These are phyloP conservation scores for Pseudocheirus occidentalis DNA, from an alignment of 2,797 vertebrate genomes.

Conservation along the genomic window DNA sequence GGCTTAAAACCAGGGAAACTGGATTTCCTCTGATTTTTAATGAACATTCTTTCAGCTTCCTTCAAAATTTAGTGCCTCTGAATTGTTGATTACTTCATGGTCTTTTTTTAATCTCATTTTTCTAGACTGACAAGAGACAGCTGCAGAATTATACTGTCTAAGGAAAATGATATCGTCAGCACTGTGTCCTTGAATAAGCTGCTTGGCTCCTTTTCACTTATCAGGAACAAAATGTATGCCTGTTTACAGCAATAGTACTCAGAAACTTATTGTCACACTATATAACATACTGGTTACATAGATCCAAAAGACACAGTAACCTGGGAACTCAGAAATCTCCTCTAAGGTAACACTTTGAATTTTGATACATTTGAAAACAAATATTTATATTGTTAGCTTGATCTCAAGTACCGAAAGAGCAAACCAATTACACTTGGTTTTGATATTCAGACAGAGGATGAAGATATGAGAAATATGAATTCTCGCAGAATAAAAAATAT, in stretches of 20 bases:
- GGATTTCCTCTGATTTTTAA: conserved; percentile 61
- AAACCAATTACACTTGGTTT: conserved; percentile 10
- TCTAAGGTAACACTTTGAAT: conserved; percentile 15
- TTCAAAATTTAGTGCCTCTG: conserved; percentile 51
- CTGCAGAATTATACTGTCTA: conserved; percentile 82
- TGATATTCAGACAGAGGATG: neutral
- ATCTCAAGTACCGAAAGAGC: neutral
- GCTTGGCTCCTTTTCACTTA: conserved; percentile 25
- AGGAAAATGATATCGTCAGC: conserved; percentile 75
- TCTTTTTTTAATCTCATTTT: conserved; percentile 80
- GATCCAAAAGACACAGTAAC: conserved; percentile 34
- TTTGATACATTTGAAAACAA: neutral
- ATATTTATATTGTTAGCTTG: neutral
- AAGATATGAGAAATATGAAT: conserved; percentile 2
- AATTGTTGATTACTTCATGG: conserved; percentile 78
- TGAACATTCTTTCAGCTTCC: conserved; percentile 57
- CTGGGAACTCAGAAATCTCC: conserved; percentile 8
- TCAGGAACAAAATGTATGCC: neutral
- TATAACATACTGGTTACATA: neutral
- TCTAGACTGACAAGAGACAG: conserved; percentile 88
- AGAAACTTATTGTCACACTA: neutral
- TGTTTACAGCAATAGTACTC: conserved; percentile 33
- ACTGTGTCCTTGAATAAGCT: conserved; percentile 56
- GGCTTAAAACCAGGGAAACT: neutral
- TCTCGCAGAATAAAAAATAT: neutral